Evolutionary conservation across 2,888 invertebrate genomes (phyloP), one percentile per base, ranked within the genome.

Genomic region (Tachina grossa): DNA sequence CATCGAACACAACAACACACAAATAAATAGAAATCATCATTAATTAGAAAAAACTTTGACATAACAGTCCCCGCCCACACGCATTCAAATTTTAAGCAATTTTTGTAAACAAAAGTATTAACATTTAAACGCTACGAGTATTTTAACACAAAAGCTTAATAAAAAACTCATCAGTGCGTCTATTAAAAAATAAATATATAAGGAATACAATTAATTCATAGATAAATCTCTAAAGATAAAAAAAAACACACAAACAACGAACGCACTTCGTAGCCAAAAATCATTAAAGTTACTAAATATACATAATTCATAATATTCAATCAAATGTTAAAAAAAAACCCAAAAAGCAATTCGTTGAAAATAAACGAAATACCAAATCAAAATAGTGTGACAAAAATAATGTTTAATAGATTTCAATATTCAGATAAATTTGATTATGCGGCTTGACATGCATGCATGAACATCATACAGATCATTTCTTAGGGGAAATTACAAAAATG

Each of bases 151-250:
- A 47, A 74, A 66, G 9, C 39, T 39, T 39, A 47, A 78, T 31
- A 4, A 53, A 45, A 68, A 51, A 51, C 51, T 59, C 14, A 22
- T 59, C 19, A 22, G 45, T 55, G 13, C 14, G 9, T 39, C 5
- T 61, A 74, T 83, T 76, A 71, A 57, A 49, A 83, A 83, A 76
- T 71, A 65, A 71, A 77, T 71, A 72, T 72, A 72, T 65, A 83
- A 72, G 72, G 63, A 49, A 77, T 19, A 39, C 51, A 71, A 59
- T 72, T 68, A 68, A 83, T 78, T 31, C 45, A 68, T 10, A 45
- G 59, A 77, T 72, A 59, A 72, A 76, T 77, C 39, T 31, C 39
- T 16, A 11, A 8, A 65, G 82, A 77, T 65, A 51, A 63, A 47
- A 65, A 41, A 57, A 47, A 6, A 53, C 31, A 55, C 13, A 43